Conservation (phyloP, 2,797 vertebrate species). For the Anolis apletophallus region DNA sequence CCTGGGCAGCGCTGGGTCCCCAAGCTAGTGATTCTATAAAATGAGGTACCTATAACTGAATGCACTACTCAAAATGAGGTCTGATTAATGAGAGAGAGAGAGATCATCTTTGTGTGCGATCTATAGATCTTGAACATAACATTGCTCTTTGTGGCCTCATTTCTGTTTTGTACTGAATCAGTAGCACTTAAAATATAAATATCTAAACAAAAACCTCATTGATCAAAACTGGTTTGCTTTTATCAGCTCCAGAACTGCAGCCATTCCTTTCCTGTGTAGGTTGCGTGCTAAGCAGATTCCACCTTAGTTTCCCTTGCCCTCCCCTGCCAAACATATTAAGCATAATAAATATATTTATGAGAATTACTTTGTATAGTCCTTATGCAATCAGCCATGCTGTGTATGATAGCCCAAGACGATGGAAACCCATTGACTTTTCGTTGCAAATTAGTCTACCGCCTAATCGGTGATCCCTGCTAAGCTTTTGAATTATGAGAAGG, state of each 20-base stretch:
- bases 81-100: too few relatives aligned
- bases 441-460: constrained; percentile 92
- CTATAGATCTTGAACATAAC: constrained; percentile 58
- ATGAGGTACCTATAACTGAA: too few relatives aligned
- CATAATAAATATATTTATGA: constrained; percentile 95
- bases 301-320: constrained; percentile 65
- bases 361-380: constrained; percentile 90
- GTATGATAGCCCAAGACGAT: constrained; percentile 89
- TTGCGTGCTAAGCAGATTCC: constrained; percentile 81
- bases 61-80: too few relatives aligned
- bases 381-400: constrained; percentile 90
- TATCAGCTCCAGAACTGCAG: constrained; percentile 67
- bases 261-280: constrained; percentile 73
- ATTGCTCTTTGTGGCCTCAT: constrained; percentile 62
- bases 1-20: too few relatives aligned
- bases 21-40: too few relatives aligned
- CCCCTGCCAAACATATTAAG: constrained; percentile 86
- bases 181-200: constrained; percentile 63
- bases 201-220: constrained; percentile 47
- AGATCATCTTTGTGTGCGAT: not conserved
- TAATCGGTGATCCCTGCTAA: constrained; percentile 91
- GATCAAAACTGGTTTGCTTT: constrained; percentile 68
- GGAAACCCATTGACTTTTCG: constrained; percentile 92
- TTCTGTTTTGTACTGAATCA: constrained; percentile 68
- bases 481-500: constrained; percentile 90